phyloP scores from a whole-genome alignment of 2,888 invertebrate species.

The Neoitamus cyanurus region DNA sequence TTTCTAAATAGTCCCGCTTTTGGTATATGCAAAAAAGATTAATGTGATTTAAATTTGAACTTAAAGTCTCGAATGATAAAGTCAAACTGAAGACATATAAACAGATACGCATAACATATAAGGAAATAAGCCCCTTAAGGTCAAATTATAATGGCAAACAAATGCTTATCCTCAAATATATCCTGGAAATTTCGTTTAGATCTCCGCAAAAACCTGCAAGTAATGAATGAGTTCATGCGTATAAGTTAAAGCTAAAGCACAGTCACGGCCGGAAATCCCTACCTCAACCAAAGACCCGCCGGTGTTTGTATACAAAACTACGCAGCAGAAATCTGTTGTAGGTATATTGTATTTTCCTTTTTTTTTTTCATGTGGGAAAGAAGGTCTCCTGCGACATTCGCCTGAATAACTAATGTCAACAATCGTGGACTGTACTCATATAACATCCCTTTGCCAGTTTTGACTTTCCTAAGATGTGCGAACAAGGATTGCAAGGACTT shows the following conservation, averaged over 20 bases:
- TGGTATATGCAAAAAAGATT: too few species aligned
- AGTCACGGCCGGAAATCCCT: neutral
- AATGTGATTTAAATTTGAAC: too few species aligned
- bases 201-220: neutral
- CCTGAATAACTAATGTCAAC: neutral
- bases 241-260: neutral
- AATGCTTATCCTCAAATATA: neutral
- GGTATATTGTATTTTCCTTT: neutral
- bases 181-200: neutral
- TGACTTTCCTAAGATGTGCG: neutral
- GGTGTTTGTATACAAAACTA: neutral
- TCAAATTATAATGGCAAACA: neutral
- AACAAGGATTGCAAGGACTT: neutral
- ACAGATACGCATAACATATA: neutral
- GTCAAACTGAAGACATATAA: neutral
- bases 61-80: too few species aligned
- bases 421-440: neutral
- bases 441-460: neutral
- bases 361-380: neutral
- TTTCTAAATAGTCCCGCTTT: too few species aligned
- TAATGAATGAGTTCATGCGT: neutral
- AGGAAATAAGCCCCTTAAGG: neutral
- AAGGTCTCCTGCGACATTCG: neutral
- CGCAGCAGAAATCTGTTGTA: neutral
- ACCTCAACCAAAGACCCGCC: neutral